A percentile compares a stretch with the other conserved stretches of the same genome.
Conservation (phyloP, 2,797 vertebrate species). For the Tragelaphus eurycerus region DNA sequence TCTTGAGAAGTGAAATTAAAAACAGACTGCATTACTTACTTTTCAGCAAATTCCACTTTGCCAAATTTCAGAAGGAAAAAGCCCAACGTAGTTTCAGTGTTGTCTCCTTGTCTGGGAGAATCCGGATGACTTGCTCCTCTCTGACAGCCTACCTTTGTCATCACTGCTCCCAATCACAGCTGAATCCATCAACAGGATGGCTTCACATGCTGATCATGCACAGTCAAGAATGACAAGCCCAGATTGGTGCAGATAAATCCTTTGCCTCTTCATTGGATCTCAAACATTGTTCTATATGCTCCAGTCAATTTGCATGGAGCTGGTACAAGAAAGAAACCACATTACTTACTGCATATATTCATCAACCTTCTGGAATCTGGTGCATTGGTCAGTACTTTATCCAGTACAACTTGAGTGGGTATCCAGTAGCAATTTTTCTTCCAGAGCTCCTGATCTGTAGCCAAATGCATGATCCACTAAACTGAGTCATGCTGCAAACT, state of each 20-base stretch:
- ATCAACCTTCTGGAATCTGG: neutral
- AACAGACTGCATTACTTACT: neutral
- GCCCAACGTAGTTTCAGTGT: neutral
- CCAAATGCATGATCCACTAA: neutral
- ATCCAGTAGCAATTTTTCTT: neutral
- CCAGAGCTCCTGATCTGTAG: neutral
- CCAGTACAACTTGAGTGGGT: neutral
- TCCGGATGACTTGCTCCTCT: neutral
- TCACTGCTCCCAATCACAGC: neutral
- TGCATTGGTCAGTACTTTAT: neutral
- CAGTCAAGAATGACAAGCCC: neutral
- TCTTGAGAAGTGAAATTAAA: conserved; percentile 44
- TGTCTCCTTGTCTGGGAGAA: neutral
- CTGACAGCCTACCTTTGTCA: neutral
- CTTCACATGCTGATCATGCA: neutral
- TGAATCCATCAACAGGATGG: neutral
- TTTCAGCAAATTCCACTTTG: neutral
- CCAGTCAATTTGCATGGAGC: neutral
- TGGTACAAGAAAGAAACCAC: neutral
- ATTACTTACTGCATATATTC: neutral
- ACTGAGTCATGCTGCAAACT: neutral
- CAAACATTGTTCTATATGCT: neutral
- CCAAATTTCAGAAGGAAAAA: conserved; percentile 5
- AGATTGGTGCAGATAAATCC: neutral
- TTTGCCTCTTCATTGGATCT: neutral